Conservation (phyloP, 2,113 vertebrate species). For the Gallinago paraguaiae region DNA sequence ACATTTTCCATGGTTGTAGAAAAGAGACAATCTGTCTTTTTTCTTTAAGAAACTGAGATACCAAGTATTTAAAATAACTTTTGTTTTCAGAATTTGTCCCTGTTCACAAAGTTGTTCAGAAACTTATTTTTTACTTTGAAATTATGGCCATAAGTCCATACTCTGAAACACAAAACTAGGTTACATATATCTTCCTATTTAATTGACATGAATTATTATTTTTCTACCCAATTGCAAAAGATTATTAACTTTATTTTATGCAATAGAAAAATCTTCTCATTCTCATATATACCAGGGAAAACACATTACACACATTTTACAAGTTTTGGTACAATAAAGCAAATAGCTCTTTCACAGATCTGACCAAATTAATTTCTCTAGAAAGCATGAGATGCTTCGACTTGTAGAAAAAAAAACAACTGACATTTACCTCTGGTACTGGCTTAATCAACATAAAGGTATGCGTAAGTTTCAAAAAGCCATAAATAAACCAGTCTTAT, state of each 20-base stretch:
- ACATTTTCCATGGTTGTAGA: neutral
- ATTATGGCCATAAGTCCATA: fast-evolving
- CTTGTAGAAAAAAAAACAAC: neutral
- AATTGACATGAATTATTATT: neutral
- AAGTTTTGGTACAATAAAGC: neutral
- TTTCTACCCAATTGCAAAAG: neutral
- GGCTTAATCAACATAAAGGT: fast-evolving
- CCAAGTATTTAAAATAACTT: neutral
- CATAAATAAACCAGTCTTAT: neutral
- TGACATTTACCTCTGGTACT: neutral
- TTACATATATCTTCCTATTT: neutral
- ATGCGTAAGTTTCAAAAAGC: neutral
- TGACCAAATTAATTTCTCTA: neutral
- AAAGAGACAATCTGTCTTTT: neutral
- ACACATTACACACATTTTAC: fast-evolving
- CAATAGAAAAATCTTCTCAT: neutral
- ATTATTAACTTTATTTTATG: neutral
- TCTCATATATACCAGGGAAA: neutral
- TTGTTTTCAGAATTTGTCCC: neutral
- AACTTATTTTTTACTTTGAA: neutral
- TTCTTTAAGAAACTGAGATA: neutral
- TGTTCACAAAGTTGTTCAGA: neutral
- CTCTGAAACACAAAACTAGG: neutral
- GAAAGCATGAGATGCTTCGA: neutral
- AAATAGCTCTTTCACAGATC: neutral